Conservation (phyloP, 2,888 invertebrate species). For the Tetranychus truncatus region DNA sequence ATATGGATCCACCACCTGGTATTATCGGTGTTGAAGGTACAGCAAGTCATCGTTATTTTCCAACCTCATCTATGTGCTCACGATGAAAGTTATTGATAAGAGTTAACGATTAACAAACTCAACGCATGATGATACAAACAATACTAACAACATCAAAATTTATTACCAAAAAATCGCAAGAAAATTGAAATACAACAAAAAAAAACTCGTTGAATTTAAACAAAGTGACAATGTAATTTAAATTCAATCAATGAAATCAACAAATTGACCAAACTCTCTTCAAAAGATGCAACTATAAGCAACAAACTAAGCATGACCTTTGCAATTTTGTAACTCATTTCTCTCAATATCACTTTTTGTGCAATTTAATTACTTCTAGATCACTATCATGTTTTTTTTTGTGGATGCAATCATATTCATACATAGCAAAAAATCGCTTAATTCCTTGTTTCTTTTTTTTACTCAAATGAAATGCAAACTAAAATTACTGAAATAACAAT, state of each 20-base stretch:
- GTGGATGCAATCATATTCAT: not conserved
- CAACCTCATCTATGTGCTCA: conserved; percentile 5
- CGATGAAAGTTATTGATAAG: not conserved
- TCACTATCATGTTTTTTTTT: not conserved
- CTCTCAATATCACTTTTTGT: not conserved
- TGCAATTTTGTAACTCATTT: not conserved
- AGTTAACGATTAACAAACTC: not conserved
- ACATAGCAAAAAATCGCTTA: not conserved
- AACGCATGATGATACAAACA: not conserved
- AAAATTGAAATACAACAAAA: too few species aligned
- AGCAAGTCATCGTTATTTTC: not conserved
- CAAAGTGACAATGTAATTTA: too few species aligned
- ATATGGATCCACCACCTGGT: conserved; percentile 37
- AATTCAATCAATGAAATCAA: too few species aligned
- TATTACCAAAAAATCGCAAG: too few species aligned
- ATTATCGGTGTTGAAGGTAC: conserved; percentile 55
- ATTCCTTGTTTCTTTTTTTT: not conserved
- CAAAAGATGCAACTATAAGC: not conserved
- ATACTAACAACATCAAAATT: not conserved
- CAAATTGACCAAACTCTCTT: not conserved
- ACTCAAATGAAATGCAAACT: not conserved
- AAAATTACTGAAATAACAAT: not conserved
- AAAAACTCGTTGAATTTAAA: too few species aligned
- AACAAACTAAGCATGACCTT: not conserved
- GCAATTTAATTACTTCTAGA: not conserved